A percentile compares a stretch with the other conserved stretches of the same genome.
phyloP scores from a whole-genome alignment of 2,888 invertebrate genomes.

The Mallateleia sp. region DNA sequence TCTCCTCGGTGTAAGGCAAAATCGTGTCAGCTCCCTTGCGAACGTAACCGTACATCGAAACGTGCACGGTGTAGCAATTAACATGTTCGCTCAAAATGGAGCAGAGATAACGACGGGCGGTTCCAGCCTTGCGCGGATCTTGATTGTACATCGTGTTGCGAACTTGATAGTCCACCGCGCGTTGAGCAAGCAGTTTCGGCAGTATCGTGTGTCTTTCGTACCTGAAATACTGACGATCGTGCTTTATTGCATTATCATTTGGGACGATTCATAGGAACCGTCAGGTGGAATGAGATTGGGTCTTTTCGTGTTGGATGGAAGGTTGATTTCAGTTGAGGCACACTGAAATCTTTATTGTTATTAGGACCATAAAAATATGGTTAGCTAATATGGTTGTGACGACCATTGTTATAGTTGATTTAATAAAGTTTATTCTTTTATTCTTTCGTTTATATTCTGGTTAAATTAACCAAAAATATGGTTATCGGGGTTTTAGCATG shows the following conservation, averaged over 20 bases:
- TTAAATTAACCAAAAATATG: too few relatives aligned
- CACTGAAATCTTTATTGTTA: too few relatives aligned
- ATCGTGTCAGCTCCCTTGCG: constrained; percentile 93
- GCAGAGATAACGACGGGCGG: constrained; percentile 96
- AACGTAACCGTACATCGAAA: constrained; percentile 97
- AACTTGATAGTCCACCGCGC: constrained; percentile 96
- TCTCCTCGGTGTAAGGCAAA: constrained; percentile 97
- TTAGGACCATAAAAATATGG: too few relatives aligned
- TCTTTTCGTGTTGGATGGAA: too few relatives aligned
- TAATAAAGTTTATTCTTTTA: too few relatives aligned
- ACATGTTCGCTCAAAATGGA: constrained; percentile 94
- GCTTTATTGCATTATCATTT: constrained; percentile 75
- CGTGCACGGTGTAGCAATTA: constrained; percentile 97
- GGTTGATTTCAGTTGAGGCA: too few relatives aligned
- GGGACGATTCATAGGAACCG: background rate
- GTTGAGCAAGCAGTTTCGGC: constrained; percentile 96
- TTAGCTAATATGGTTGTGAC: too few relatives aligned
- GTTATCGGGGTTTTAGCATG: too few relatives aligned
- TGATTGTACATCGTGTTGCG: constrained; percentile 98
- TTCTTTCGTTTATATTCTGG: too few relatives aligned
- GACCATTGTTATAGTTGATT: too few relatives aligned
- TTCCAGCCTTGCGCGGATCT: constrained; percentile 96
- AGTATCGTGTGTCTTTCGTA: constrained; percentile 98
- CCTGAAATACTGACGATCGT: constrained; percentile 90
- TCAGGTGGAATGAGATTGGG: too few relatives aligned